A percentile compares a stretch with the other conserved stretches of the same genome.
phyloP scores from a whole-genome alignment of 2,888 invertebrate species.

The Sinelater perroti region DNA sequence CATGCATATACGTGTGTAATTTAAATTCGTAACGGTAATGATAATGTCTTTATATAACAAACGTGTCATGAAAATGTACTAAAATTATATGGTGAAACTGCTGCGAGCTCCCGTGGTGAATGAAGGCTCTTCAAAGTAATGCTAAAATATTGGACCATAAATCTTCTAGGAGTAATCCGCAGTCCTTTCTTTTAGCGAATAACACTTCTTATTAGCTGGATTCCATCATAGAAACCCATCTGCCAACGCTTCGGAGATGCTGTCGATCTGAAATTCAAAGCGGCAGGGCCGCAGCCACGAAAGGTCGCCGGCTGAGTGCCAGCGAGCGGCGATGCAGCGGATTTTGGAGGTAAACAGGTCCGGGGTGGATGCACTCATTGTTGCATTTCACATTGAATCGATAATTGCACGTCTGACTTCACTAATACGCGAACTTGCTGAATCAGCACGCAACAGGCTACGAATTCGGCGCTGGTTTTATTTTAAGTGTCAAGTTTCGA shows the following conservation, averaged over 20 bases:
- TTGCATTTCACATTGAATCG: conserved; percentile 39
- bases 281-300: conserved; percentile 26
- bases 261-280: conserved; percentile 27
- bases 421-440: conserved; percentile 35
- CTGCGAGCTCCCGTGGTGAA: too few species aligned
- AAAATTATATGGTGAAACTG: too few species aligned
- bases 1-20: not conserved
- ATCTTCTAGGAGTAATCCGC: too few species aligned
- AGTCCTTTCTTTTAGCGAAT: too few species aligned
- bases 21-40: too few species aligned
- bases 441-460: conserved; percentile 28
- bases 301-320: conserved; percentile 31
- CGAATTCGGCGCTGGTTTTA: not conserved
- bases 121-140: too few species aligned
- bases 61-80: too few species aligned
- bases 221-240: too few species aligned
- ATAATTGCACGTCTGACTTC: conserved; percentile 40
- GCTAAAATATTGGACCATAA: too few species aligned
- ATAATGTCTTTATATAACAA: too few species aligned
- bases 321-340: conserved; percentile 21
- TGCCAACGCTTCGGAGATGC: conserved; percentile 17
- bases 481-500: not conserved
- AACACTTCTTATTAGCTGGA: too few species aligned
- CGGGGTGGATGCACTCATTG: conserved; percentile 36
- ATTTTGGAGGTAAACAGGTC: conserved; percentile 35